Evolutionary conservation across 2,113 vertebrate species (phyloP), one percentile per base, ranked within the genome.

Genomic region (Chaetodon trifascialis): DNA sequence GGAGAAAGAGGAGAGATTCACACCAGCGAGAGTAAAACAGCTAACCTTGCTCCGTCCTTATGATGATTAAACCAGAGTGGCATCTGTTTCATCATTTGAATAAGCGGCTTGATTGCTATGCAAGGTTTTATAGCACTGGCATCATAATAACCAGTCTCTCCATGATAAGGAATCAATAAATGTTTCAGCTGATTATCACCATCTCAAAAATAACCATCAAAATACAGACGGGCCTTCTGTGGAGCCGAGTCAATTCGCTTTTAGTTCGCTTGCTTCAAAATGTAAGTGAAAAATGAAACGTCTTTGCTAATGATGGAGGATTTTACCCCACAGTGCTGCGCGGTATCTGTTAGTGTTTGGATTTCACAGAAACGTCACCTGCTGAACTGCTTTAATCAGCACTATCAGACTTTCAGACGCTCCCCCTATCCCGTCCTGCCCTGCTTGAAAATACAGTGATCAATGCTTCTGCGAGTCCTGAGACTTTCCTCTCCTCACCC

Each of bases 1-100:
- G 87, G 86, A 89, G 87, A 79, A 79, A 79, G 77, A 85, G 67
- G 73, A 86, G 65, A 85, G 76, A 77, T 78, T 75, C 58, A 74
- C 64, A 76, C 56, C 56, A 40, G 74, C 64, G 46, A 70, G 66
- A 77, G 56, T 34, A 67, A 66, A 82, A 84, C 25, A 44, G 51
- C 88, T 86, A 79, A 90, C 89, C 90, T 92, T 90, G 79, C 83
- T 76, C 56, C 30, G 76, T 91, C 86, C 85, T 90, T 47, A 72
- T 55, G 83, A 67, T 63, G 69, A 91, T 80, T 73, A 82, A 25
- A 77, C 52, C 60, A 67, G 73, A 86, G 78, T 68, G 68, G 86
- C 83, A 86, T 89, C 85, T 90, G 78, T 80, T 90, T 82, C 69
- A 80, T 85, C 52, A 80, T 74, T 86, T 80, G 68, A 80, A 90